phyloP scores from a whole-genome alignment of 2,797 vertebrate species.

The Eidolon dupreanum region DNA sequence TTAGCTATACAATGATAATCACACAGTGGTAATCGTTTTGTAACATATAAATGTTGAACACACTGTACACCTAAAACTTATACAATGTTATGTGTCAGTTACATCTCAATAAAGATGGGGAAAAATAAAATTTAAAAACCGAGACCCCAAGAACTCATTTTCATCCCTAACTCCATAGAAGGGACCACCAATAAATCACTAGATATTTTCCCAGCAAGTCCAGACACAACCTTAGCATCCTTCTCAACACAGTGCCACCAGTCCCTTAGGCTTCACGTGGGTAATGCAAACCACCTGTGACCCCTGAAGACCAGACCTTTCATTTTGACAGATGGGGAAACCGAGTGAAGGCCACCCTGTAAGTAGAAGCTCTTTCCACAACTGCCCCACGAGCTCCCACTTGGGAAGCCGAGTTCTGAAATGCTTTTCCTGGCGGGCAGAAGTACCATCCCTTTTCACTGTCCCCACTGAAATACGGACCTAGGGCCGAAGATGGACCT shows the following conservation, averaged over 20 bases:
- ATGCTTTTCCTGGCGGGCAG: not conserved
- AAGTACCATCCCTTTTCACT: rapidly evolving
- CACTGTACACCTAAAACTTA: not conserved
- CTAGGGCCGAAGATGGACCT: not conserved
- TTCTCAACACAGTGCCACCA: not conserved
- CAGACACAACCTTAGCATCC: not conserved
- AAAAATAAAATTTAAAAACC: not conserved
- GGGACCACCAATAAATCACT: not conserved
- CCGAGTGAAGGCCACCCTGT: rapidly evolving
- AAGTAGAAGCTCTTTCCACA: not conserved
- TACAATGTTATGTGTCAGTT: not conserved
- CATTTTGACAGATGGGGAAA: not conserved
- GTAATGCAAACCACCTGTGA: not conserved
- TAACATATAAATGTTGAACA: not conserved
- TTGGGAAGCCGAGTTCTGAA: not conserved
- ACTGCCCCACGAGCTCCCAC: not conserved
- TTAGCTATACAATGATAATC: no score
- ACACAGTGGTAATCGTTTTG: not conserved
- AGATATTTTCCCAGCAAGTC: not conserved
- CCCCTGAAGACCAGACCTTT: not conserved
- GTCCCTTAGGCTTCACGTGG: rapidly evolving
- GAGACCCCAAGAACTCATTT: not conserved
- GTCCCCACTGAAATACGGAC: rapidly evolving
- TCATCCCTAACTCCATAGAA: not conserved
- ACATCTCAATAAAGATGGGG: not conserved